Conservation (phyloP, 2,797 vertebrate genomes). For the Sebastes steindachneri region DNA sequence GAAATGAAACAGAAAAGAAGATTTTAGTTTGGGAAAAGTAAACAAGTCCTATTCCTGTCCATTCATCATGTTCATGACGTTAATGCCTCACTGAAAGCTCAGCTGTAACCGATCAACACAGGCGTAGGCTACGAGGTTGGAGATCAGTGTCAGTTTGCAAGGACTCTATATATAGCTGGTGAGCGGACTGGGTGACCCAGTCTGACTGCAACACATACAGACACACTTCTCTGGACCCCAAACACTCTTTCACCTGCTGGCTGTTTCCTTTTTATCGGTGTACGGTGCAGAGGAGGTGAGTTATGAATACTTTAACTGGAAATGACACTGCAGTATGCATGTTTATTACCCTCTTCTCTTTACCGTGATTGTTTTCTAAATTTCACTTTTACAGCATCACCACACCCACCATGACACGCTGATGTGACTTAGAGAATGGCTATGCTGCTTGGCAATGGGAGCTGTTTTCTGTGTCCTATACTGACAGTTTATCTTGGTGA, state of each 20-base stretch:
- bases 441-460: background rate
- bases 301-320: background rate
- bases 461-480: background rate
- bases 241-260: constrained; percentile 25
- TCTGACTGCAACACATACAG: constrained; percentile 11
- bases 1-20: background rate
- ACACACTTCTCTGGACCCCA: constrained; percentile 24
- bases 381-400: background rate
- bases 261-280: background rate
- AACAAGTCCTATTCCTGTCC: background rate
- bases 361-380: background rate
- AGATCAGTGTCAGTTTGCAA: constrained; percentile 71
- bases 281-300: constrained; percentile 57
- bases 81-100: background rate
- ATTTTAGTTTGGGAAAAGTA: background rate
- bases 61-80: background rate
- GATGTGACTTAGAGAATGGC: background rate
- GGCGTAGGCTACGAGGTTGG: background rate
- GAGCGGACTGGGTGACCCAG: constrained; percentile 40
- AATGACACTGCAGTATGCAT: background rate
- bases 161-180: constrained; percentile 76
- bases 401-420: background rate
- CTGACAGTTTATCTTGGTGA: constrained; percentile 17
- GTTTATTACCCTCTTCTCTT: background rate
- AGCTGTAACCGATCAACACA: too few relatives aligned